Evolutionary conservation across 2,888 invertebrate genomes (phyloP), one percentile per base, ranked within the genome.

Genomic region (Campoletis raptor): DNA sequence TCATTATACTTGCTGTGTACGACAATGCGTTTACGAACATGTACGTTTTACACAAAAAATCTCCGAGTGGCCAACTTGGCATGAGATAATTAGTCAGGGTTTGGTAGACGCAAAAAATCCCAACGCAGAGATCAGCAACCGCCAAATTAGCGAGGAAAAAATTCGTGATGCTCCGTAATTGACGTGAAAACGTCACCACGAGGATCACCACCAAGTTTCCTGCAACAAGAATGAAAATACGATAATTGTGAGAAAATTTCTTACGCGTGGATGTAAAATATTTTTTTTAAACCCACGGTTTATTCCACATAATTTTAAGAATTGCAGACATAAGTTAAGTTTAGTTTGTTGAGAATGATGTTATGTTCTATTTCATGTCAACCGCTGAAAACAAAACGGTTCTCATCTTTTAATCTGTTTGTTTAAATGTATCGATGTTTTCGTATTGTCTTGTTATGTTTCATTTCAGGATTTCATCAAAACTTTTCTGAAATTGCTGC

Each of bases 61-160:
- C 96, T 4, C 98, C 98, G 88, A 98, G 96, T 81, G 97, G 96
- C 98, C 98, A 98, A 91, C 97, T 97, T 95, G 91, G 91, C 90
- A 97, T 96, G 81, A 98, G 95, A 94, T 98, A 97, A 90, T 97
- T 97, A 69, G 97, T 97, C 90, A 98, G 95, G 93, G 98, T 98
- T 94, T 98, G 98, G 94, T 98, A 97, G 82, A 98, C 97, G 94
- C 98, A 98, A 94, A 98, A 98, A 79, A 98, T 96, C 10, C 98
- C 98, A n/a, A 98, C 98, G 92, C 98, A 98, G 90, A 98, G 96
- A 94, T 98, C 98, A 5, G 98, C 98, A 79, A 98, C 96, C 0
- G 98, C 98, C 89, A 98, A 95, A 94, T 98, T 98, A 30, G 98
- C 98, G 92, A 98, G 95, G 94, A 98, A 98, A 94, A 98, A 98